A percentile compares a stretch with the other conserved stretches of the same genome.
These are phyloP conservation scores for Apamea crenata DNA, from an alignment of 2,888 invertebrate species.

Conservation along the genomic window DNA sequence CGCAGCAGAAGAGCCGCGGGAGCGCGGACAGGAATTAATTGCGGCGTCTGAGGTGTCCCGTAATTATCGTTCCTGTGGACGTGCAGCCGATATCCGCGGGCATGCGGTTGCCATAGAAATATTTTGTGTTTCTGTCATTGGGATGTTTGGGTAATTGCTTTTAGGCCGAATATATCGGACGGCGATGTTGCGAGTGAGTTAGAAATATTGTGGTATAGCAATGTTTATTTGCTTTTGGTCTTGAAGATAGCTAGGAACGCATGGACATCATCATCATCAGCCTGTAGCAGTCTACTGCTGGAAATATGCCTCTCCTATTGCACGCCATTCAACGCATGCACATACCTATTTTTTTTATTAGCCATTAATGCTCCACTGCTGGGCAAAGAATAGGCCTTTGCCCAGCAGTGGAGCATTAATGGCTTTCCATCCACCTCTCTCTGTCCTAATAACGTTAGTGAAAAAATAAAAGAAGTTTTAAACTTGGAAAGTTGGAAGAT, in stretches of 20 bases:
- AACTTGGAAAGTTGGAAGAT: background rate
- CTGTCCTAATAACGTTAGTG: background rate
- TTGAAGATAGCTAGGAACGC: background rate
- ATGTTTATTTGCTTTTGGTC: background rate
- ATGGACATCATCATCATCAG: background rate
- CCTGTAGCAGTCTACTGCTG: too few relatives aligned
- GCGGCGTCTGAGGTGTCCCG: slow-evolving; percentile 83
- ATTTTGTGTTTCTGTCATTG: slow-evolving; percentile 31
- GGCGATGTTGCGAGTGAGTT: background rate
- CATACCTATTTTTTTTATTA: too few relatives aligned
- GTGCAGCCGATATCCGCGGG: slow-evolving; percentile 42
- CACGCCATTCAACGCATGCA: too few relatives aligned
- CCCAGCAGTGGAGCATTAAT: too few relatives aligned
- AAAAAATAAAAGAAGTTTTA: background rate
- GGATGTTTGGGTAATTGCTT: slow-evolving; percentile 1
- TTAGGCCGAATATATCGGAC: background rate
- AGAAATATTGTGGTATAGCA: background rate
- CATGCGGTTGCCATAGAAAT: slow-evolving; percentile 44
- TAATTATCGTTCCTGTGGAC: slow-evolving; percentile 79
- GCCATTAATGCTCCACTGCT: too few relatives aligned
- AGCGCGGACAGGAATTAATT: slow-evolving; percentile 82
- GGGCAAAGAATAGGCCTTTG: too few relatives aligned
- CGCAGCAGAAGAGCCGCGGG: slow-evolving; percentile 72
- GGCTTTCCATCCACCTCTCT: too few relatives aligned
- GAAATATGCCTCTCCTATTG: too few relatives aligned